Evolutionary conservation across 1,140 invertebrate species (phyloP), one percentile per base, ranked within the genome.

Genomic region (Drosophila nebulosa): DNA sequence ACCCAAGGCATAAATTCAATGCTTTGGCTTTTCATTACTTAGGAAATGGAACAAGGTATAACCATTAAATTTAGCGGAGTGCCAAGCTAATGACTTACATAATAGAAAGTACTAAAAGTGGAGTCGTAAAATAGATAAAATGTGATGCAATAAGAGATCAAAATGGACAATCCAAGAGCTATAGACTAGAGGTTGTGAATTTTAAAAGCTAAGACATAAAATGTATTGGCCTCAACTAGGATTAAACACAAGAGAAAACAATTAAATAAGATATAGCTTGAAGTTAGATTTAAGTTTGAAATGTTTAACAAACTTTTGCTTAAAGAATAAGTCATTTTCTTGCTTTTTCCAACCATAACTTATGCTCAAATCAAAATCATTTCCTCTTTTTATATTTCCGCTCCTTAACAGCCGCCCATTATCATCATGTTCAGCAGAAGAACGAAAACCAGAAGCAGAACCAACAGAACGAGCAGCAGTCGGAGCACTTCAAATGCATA

Each of bases 121-220:
- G 35, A 80, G 77, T 77, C 80, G 74, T 85, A 71, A 85, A 86
- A 65, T 69, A 66, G 73, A 86, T 79, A 42, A 74, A 69, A 77
- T 77, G 64, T 51, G 68, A 66, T 61, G 52, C 32, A 50, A 64
- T 56, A 52, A 64, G 69, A 70, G 30, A 32, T 32, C 30, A 58
- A 42, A 50, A 64, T 56, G 69, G 57, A 68, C 59, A 52, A 65
- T n/a, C n/a, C 22, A 27, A 5, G 9, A 16, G 9, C 4, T 30
- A 12, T 21, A 58, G 35, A 18, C n/a, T 35, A 60, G 36, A 21
- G 46, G 32, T 58, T 22, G 27, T 72, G 68, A 46, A 69, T 74
- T 69, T 57, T 67, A 52, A 64, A 63, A 64, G 52, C 60, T 36
- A 14, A 27, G 24, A 10, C 42, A 53, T 73, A 65, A 67, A 80